Evolutionary conservation across 2,113 vertebrate genomes (phyloP).

Genomic region (Peromyscus leucopus): DNA sequence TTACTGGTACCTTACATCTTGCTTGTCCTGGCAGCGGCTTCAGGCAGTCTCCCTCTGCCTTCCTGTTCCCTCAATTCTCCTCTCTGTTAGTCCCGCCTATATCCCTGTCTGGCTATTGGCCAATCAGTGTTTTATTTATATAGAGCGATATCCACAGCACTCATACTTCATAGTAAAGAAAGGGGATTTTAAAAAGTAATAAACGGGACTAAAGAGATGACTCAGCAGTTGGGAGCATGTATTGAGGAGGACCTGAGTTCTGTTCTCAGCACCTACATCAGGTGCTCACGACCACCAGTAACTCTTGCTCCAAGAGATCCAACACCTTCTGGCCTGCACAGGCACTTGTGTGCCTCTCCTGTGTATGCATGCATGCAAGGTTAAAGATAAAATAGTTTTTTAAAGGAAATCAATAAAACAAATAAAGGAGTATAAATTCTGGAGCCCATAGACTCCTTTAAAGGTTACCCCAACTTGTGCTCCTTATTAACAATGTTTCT

Average conservation of each 20-base stretch:
- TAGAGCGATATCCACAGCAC: no score
- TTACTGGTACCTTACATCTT: no score
- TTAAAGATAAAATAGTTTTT: not conserved
- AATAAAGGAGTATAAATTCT: not conserved
- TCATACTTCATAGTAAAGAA: not conserved
- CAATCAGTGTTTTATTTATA: no score
- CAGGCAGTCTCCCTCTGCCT: no score
- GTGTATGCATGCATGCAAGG: not conserved
- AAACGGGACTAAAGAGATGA: not conserved
- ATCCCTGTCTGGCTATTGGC: no score
- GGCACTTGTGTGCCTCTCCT: not conserved
- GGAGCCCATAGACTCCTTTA: not conserved
- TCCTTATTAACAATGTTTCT: not conserved
- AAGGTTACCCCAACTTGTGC: not conserved
- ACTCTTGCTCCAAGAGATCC: not conserved
- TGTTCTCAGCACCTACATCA: not conserved
- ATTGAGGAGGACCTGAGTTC: not conserved
- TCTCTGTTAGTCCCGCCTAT: no score
- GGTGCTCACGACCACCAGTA: no score
- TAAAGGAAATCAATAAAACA: not conserved
- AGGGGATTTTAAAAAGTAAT: not conserved
- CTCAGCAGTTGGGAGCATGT: not conserved
- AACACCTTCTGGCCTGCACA: not conserved
- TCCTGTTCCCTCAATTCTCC: no score
- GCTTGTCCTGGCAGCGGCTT: no score